Conservation (phyloP, 2,113 vertebrate genomes). For the Cyphomyrus plagiostoma region DNA sequence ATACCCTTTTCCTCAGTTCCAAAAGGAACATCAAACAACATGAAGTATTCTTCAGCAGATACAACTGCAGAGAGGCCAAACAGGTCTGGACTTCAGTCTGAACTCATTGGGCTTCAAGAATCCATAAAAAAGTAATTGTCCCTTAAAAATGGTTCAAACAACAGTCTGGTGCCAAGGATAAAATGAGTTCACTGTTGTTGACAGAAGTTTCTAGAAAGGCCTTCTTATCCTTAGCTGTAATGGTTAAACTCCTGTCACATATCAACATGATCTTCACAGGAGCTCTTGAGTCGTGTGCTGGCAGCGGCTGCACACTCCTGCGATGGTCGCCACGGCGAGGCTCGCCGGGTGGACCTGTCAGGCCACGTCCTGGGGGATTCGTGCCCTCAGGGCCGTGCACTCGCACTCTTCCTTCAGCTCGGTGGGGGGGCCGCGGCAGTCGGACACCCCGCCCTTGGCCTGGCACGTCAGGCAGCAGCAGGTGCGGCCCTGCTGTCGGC, state of each 20-base stretch:
- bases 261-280: not conserved
- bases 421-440: not conserved
- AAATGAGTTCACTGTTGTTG: not conserved
- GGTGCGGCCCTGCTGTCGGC: constrained; percentile 66
- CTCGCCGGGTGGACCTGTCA: not conserved
- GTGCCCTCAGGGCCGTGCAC: constrained; percentile 72
- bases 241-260: not conserved
- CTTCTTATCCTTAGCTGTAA: not conserved
- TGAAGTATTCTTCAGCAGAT: not conserved
- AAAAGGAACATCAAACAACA: not conserved
- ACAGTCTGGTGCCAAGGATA: not conserved
- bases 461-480: constrained; percentile 83
- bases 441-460: constrained; percentile 58
- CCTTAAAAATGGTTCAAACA: not conserved
- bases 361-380: constrained; percentile 66
- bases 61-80: not conserved
- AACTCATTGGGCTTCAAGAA: not conserved
- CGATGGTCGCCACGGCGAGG: not conserved
- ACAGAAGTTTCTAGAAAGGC: not conserved
- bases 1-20: not conserved
- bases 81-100: not conserved
- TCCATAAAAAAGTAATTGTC: not conserved
- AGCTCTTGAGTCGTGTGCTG: not conserved
- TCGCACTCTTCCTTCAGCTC: constrained; percentile 80
- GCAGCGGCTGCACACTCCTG: not conserved